These are phyloP conservation scores for Geophilus truncorum DNA, from an alignment of 2,888 invertebrate genomes.

Conservation along the genomic window DNA sequence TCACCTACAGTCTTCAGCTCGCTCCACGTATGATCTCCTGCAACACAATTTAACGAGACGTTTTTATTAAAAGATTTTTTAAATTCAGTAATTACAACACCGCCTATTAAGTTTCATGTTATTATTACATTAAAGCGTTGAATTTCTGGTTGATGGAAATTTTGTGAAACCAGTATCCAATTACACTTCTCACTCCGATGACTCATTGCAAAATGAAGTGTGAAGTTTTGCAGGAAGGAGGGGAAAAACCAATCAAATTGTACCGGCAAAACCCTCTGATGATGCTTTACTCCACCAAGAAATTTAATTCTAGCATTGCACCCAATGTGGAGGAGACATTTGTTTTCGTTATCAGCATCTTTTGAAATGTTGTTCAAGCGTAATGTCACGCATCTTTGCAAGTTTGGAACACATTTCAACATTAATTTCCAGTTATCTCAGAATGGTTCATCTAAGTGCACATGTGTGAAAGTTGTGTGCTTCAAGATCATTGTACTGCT, in stretches of 20 bases:
- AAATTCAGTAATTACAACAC: background rate
- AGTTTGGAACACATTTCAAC: too few relatives aligned
- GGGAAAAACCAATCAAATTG: background rate
- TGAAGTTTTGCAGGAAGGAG: background rate
- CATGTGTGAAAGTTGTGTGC: too few relatives aligned
- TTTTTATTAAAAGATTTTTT: slow-evolving; percentile 18
- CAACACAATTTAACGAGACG: slow-evolving; percentile 42
- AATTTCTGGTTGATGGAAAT: background rate
- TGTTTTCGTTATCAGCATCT: too few relatives aligned
- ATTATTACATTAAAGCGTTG: background rate
- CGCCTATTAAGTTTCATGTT: background rate
- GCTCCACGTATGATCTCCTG: slow-evolving; percentile 71
- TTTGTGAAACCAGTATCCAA: background rate
- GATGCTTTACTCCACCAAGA: background rate
- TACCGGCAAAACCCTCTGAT: too few relatives aligned
- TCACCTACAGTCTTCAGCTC: slow-evolving; percentile 59
- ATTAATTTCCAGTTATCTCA: too few relatives aligned
- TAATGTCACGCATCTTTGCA: too few relatives aligned
- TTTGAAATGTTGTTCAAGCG: too few relatives aligned
- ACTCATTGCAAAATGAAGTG: background rate
- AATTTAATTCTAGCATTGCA: background rate
- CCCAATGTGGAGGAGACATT: too few relatives aligned
- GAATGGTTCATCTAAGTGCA: too few relatives aligned
- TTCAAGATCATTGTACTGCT: background rate
- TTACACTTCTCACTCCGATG: background rate